phyloP scores from a whole-genome alignment of 35 echinoderm and acorn worm species.

The Apostichopus parvimensis region DNA sequence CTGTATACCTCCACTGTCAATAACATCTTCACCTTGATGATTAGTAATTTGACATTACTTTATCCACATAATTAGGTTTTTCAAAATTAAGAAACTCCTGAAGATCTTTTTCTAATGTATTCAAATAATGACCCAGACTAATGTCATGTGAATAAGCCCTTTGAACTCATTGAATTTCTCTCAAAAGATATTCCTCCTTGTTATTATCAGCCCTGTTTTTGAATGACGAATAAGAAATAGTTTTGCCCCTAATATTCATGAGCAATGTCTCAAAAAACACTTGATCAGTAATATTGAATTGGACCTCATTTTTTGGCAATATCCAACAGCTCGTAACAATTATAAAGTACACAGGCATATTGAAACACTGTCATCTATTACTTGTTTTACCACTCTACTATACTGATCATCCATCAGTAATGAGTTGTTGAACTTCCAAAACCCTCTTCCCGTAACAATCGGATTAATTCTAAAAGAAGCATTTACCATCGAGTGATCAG shows the following conservation, averaged over 20 bases:
- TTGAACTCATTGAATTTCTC: not conserved
- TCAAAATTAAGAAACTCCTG: constrained; percentile 1
- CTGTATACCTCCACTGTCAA: not conserved
- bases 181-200: constrained; percentile 2
- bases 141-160: not conserved
- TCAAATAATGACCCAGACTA: not conserved
- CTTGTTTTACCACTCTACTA: not conserved
- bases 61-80: constrained; percentile 1
- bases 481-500: too few relatives aligned
- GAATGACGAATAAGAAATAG: not conserved
- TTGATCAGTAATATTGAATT: constrained; percentile 4
- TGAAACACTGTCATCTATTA: not conserved
- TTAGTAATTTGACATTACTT: not conserved
- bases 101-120: constrained; percentile 12
- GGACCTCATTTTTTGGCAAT: not conserved
- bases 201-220: not conserved
- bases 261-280: not conserved
- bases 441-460: too few relatives aligned
- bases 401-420: not conserved
- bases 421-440: too few relatives aligned
- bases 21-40: not conserved
- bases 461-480: too few relatives aligned
- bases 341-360: constrained; percentile 1
- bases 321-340: not conserved
- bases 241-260: constrained; percentile 9